Percentiles rank a stretch among this genome's conserved stretches.
Conservation (phyloP, 37 sponge, comb jelly and placozoan species). For the Hormiphora californensis region DNA sequence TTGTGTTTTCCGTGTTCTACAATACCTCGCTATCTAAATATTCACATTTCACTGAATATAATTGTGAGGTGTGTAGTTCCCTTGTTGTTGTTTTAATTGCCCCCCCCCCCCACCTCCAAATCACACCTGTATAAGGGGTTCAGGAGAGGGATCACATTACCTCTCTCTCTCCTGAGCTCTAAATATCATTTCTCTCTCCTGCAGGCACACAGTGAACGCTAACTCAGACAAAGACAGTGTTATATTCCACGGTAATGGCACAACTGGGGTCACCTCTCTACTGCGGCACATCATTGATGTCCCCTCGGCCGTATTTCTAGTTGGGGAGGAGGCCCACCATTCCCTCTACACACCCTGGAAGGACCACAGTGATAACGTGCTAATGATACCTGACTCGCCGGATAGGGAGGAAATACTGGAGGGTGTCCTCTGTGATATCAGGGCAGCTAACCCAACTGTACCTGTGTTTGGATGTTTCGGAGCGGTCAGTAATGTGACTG, state of each 20-base stretch:
- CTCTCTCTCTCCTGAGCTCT: no score
- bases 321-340: constrained; percentile 51
- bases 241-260: constrained; percentile 78
- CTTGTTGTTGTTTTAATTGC: no score
- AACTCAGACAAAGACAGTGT: constrained; percentile 81
- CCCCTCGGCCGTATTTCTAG: background rate
- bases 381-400: background rate
- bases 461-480: constrained; percentile 38
- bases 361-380: background rate
- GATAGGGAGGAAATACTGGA: background rate
- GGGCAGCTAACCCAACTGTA: background rate
- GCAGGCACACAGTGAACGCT: constrained; percentile 69
- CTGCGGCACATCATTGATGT: constrained; percentile 63
- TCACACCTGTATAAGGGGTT: no score
- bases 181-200: background rate
- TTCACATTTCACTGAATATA: no score
- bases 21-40: no score
- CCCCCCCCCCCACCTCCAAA: no score
- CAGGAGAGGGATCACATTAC: no score
- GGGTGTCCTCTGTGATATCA: background rate
- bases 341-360: constrained; percentile 50
- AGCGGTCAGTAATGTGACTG: constrained; percentile 32
- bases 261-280: constrained; percentile 73
- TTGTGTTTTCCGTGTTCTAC: background rate
- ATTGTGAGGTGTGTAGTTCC: no score